phyloP scores from a whole-genome alignment of 1,140 invertebrate species.

The Dinothrombium tinctorium region DNA sequence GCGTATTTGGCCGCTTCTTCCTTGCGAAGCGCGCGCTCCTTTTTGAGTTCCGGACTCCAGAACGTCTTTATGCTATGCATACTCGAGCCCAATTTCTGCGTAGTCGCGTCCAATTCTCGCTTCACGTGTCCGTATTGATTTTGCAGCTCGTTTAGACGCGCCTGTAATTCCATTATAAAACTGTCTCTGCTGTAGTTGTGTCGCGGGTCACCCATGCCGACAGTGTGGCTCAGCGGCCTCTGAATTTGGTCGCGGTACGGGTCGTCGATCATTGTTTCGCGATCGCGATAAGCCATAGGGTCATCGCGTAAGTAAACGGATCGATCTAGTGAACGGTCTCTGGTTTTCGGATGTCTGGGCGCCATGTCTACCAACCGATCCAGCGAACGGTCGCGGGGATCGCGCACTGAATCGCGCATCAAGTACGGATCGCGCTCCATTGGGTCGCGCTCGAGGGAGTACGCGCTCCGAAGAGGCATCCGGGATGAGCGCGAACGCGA shows the following conservation, averaged over 20 bases:
- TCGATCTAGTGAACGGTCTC: slow-evolving; percentile 34
- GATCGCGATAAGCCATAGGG: background rate
- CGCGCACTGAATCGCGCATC: too few species aligned
- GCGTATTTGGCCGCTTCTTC: slow-evolving; percentile 94
- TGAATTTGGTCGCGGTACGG: background rate
- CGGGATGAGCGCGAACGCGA: slow-evolving; percentile 5
- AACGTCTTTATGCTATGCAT: slow-evolving; percentile 99
- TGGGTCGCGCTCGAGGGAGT: slow-evolving; percentile 43
- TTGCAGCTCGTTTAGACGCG: slow-evolving; percentile 80
- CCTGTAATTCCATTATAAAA: slow-evolving; percentile 63
- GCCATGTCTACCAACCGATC: slow-evolving; percentile 16
- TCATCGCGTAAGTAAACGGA: slow-evolving; percentile 12
- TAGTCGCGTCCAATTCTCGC: slow-evolving; percentile 84
- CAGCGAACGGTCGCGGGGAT: slow-evolving; percentile 27
- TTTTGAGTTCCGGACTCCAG: slow-evolving; percentile 97
- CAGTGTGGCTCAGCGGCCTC: background rate
- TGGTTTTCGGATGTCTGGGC: slow-evolving; percentile 13
- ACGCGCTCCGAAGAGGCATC: slow-evolving; percentile 34
- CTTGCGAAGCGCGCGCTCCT: slow-evolving; percentile 79
- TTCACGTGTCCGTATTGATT: slow-evolving; percentile 86
- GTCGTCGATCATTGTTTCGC: slow-evolving; percentile 3
- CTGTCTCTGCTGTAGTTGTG: slow-evolving; percentile 10
- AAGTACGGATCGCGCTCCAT: slow-evolving; percentile 49
- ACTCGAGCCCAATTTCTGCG: slow-evolving; percentile 89
- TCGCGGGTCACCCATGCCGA: background rate